Conservation (phyloP, 1,140 invertebrate genomes). For the Zophobas morio region DNA sequence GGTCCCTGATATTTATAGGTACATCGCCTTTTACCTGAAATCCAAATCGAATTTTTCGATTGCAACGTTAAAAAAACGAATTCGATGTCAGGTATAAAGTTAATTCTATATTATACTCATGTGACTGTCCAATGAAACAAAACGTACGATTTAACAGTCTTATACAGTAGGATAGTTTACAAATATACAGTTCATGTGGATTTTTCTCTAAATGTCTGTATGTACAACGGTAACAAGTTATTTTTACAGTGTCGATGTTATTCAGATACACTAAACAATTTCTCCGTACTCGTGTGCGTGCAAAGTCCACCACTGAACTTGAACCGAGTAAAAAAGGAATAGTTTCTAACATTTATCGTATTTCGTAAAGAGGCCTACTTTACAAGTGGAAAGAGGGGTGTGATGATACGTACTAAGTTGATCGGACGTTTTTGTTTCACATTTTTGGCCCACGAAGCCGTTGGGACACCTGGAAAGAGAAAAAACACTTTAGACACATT, state of each 20-base stretch:
- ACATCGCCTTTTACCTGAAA: constrained; percentile 48
- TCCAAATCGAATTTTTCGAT: constrained; percentile 34
- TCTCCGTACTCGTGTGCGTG: constrained; percentile 2
- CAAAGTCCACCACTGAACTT: constrained; percentile 35
- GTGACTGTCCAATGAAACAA: constrained; percentile 47
- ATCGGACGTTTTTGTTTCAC: constrained; percentile 81
- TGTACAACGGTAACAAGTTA: constrained; percentile 59
- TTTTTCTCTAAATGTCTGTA: constrained; percentile 52
- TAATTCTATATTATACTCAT: constrained; percentile 44
- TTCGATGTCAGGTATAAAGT: constrained; percentile 47
- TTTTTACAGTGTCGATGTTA: constrained; percentile 51
- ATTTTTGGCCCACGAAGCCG: constrained; percentile 85
- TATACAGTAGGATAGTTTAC: constrained; percentile 62
- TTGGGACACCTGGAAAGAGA: constrained; percentile 83
- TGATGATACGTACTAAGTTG: constrained; percentile 63
- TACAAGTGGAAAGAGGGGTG: constrained; percentile 59
- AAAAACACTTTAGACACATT: constrained; percentile 44
- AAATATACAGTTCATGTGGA: constrained; percentile 61
- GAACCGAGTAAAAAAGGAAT: constrained; percentile 40
- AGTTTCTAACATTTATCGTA: constrained; percentile 56
- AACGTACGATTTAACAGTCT: constrained; percentile 61
- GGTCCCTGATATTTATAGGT: constrained; percentile 63
- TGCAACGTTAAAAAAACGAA: constrained; percentile 23
- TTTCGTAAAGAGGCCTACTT: constrained; percentile 61
- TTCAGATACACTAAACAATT: constrained; percentile 31